A percentile compares a stretch with the other conserved stretches of the same genome.
phyloP scores from a whole-genome alignment of 2,888 invertebrate species.

The Eugnorisma glareosa region DNA sequence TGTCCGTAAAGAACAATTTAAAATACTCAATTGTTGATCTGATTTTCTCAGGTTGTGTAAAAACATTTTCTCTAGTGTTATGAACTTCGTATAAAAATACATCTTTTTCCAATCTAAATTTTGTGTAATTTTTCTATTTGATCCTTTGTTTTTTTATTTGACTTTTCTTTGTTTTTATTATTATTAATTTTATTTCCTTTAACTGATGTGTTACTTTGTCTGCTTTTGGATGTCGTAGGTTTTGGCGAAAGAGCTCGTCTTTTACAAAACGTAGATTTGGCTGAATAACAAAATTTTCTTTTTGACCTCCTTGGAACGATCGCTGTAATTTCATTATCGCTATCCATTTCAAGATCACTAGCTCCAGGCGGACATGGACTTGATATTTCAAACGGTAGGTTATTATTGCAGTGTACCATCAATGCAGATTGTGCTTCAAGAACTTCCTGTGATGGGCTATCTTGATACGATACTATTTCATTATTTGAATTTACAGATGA shows the following conservation, averaged over 20 bases:
- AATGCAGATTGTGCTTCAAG: no score
- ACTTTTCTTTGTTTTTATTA: not conserved
- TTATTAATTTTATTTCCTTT: not conserved
- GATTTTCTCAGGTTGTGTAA: slow-evolving; percentile 22
- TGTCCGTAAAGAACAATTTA: slow-evolving; percentile 14
- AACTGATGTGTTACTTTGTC: not conserved
- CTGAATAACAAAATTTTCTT: not conserved
- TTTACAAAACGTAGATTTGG: not conserved
- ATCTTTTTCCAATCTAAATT: not conserved
- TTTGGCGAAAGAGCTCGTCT: slow-evolving; percentile 2
- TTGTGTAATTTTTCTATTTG: not conserved
- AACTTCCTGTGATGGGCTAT: no score
- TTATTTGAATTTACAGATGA: slow-evolving; percentile 24
- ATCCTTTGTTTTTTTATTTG: not conserved
- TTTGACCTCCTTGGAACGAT: not conserved
- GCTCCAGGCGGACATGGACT: slow-evolving; percentile 4
- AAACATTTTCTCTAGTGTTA: slow-evolving; percentile 23
- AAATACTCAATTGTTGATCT: slow-evolving; percentile 14
- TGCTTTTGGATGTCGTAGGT: not conserved
- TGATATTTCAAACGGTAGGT: not conserved
- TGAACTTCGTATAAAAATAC: slow-evolving; percentile 14
- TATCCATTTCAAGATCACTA: slow-evolving; percentile 2
- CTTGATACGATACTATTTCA: no score
- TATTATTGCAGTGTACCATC: not conserved
- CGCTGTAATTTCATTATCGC: not conserved